Evolutionary conservation across 1,140 invertebrate species (phyloP).

Genomic region (Gryllus bimaculatus): DNA sequence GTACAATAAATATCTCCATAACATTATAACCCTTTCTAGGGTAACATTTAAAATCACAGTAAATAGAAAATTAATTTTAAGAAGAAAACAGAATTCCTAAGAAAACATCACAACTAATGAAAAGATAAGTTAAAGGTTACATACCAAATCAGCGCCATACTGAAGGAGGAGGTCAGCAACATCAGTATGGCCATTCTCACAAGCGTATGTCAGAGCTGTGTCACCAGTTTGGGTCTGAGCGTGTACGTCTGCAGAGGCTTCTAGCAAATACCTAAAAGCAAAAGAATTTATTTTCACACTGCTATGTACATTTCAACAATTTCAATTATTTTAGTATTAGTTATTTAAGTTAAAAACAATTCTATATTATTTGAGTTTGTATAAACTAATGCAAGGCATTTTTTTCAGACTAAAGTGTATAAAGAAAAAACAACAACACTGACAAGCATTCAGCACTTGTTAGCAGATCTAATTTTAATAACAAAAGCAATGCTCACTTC

Average conservation of each 20-base stretch:
- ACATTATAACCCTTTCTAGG: too few species aligned
- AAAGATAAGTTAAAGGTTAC: conserved; percentile 20
- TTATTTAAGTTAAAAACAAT: too few species aligned
- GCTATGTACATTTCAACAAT: not conserved
- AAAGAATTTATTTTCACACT: not conserved
- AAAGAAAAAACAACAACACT: not conserved
- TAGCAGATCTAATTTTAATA: not conserved
- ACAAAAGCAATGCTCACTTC: conserved; percentile 35
- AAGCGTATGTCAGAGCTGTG: conserved; percentile 94
- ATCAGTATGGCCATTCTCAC: conserved; percentile 94
- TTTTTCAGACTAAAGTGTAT: too few species aligned
- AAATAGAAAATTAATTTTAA: not conserved
- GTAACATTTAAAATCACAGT: not conserved
- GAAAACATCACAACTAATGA: too few species aligned
- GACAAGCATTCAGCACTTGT: not conserved
- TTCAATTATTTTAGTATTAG: too few species aligned
- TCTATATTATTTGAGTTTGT: too few species aligned
- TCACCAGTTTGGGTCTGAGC: conserved; percentile 90
- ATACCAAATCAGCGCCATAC: conserved; percentile 78
- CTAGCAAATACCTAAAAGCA: conserved; percentile 55
- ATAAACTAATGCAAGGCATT: too few species aligned
- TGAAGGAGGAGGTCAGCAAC: conserved; percentile 77
- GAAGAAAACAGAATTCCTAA: too few species aligned
- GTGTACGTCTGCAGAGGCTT: conserved; percentile 80
- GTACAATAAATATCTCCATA: not conserved